Percentiles rank a stretch among this genome's conserved stretches.
phyloP scores from a whole-genome alignment of 2,113 vertebrate genomes.

The Psittacara wagleri region DNA sequence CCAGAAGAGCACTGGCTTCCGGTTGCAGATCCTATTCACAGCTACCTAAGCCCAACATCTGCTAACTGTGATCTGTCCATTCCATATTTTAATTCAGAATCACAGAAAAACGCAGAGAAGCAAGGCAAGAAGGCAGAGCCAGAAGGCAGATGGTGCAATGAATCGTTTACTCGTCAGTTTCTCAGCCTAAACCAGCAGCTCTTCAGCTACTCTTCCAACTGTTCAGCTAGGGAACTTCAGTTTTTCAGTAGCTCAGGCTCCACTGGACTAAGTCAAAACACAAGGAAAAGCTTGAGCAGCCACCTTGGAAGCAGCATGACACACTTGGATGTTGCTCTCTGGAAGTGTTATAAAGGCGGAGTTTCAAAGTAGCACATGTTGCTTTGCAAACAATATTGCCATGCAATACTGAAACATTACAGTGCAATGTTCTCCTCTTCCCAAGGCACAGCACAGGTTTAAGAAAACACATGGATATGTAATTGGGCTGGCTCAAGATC shows the following conservation, averaged over 20 bases:
- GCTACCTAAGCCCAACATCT: background rate
- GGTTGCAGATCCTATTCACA: background rate
- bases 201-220: background rate
- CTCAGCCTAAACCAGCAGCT: background rate
- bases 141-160: background rate
- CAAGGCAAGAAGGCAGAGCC: background rate
- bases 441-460: background rate
- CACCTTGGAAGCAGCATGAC: background rate
- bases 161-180: accelerated
- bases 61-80: background rate
- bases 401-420: background rate
- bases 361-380: background rate
- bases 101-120: background rate
- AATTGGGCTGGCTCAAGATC: background rate
- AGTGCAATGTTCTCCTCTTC: background rate
- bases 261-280: background rate
- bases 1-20: background rate
- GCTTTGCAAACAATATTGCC: background rate
- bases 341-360: background rate
- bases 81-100: background rate
- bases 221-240: background rate
- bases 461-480: background rate
- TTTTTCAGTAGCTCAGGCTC: background rate
- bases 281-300: background rate
- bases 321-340: background rate